A percentile compares a stretch with the other conserved stretches of the same genome.
phyloP scores from a whole-genome alignment of 2,113 vertebrate species.

The Pygoscelis antarcticus region DNA sequence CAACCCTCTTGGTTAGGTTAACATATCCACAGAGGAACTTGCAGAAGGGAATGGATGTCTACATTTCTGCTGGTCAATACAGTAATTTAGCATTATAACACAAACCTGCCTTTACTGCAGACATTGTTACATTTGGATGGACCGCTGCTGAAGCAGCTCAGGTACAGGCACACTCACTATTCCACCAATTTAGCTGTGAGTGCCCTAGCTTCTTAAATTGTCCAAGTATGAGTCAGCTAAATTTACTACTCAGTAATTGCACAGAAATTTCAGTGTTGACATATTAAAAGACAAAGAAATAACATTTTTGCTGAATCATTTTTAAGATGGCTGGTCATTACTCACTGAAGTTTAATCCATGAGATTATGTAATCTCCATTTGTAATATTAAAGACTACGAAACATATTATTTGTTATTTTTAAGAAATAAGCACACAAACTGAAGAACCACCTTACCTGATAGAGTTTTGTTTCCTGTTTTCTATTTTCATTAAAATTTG shows the following conservation, averaged over 20 bases:
- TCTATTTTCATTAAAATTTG: conserved; percentile 92
- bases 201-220: neutral
- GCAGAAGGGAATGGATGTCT: neutral
- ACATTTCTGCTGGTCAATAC: neutral
- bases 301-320: neutral
- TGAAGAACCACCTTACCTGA: conserved; percentile 77
- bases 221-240: neutral
- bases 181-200: neutral
- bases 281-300: neutral
- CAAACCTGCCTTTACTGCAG: neutral
- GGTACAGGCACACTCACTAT: neutral
- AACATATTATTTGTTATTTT: neutral
- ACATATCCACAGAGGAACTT: neutral
- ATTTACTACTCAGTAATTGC: neutral
- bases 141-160: neutral
- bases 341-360: neutral
- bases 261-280: neutral
- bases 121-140: neutral
- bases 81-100: neutral
- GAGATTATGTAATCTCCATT: neutral
- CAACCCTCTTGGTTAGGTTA: neutral
- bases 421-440: neutral
- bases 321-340: neutral
- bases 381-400: neutral
- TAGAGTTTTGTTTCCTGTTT: conserved; percentile 78